phyloP scores from a whole-genome alignment of 2,113 vertebrate genomes.

The Ciconia boyciana region DNA sequence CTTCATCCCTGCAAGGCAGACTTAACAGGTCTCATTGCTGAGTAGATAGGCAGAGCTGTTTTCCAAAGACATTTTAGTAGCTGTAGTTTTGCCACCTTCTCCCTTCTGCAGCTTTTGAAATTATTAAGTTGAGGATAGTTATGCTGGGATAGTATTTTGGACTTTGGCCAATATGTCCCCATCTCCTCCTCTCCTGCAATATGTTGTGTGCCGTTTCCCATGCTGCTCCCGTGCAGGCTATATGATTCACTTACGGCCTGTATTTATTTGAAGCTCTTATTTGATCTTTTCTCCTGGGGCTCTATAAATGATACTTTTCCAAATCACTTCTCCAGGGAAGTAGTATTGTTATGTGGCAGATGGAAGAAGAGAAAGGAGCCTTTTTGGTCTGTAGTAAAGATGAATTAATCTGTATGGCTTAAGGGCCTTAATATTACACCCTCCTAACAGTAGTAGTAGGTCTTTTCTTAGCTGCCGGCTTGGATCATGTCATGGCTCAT shows the following conservation, averaged over 20 bases:
- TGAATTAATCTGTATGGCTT: not conserved
- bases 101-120: not conserved
- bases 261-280: not conserved
- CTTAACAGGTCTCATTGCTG: not conserved
- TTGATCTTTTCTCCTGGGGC: not conserved
- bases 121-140: not conserved
- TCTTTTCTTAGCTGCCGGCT: not conserved
- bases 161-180: not conserved
- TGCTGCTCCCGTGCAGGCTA: not conserved
- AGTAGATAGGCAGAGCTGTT: not conserved
- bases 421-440: not conserved
- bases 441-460: not conserved
- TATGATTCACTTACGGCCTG: accelerated
- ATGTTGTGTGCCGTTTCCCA: accelerated
- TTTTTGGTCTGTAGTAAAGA: not conserved
- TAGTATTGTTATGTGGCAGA: not conserved
- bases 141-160: not conserved
- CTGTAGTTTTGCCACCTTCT: not conserved
- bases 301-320: not conserved
- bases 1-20: not conserved
- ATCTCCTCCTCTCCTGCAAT: not conserved
- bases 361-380: not conserved
- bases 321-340: not conserved
- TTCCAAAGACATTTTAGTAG: not conserved
- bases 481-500: not conserved